A percentile compares a stretch with the other conserved stretches of the same genome.
Conservation (phyloP, 2,113 vertebrate species). For the Neodon shergylaensis region DNA sequence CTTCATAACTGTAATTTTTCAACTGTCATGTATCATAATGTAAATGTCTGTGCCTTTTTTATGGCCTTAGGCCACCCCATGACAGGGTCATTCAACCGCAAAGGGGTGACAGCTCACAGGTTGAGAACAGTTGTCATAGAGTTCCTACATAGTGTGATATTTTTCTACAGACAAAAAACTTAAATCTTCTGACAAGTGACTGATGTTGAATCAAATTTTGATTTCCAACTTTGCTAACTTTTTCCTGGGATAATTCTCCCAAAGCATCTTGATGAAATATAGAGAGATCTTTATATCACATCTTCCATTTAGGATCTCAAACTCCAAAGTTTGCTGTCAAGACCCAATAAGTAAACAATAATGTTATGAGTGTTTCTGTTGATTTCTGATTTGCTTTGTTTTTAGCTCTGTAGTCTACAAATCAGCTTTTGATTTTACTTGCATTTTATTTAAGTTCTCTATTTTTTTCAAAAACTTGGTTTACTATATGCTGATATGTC, state of each 20-base stretch:
- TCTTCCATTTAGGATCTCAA: background rate
- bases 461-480: background rate
- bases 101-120: background rate
- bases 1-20: background rate
- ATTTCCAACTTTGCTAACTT: background rate
- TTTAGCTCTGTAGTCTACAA: background rate
- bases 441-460: background rate
- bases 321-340: background rate
- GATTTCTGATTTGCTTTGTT: slow-evolving; percentile 29
- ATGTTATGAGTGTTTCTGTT: background rate
- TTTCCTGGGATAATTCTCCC: background rate
- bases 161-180: background rate
- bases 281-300: background rate
- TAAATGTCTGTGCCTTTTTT: background rate
- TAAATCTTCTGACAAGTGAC: background rate
- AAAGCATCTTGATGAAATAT: background rate
- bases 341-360: background rate
- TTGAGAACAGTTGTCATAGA: background rate
- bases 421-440: background rate
- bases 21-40: background rate
- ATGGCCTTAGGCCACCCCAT: background rate
- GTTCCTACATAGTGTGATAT: background rate
- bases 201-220: background rate
- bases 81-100: background rate
- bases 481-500: background rate